These are phyloP conservation scores for Nylanderia fulva DNA, from an alignment of 1,140 invertebrate genomes.

Conservation along the genomic window DNA sequence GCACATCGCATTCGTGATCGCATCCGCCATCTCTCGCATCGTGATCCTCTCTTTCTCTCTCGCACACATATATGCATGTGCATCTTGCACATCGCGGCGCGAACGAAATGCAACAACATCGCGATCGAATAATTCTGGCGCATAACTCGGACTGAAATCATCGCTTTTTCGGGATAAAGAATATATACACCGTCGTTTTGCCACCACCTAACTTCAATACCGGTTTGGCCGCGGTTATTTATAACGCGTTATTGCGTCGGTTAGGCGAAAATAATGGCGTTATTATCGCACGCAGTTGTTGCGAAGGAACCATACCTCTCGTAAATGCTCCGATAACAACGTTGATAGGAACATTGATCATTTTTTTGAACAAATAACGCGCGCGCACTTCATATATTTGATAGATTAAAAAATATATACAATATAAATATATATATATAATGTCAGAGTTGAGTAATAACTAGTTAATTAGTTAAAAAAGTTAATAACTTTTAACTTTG, in stretches of 20 bases:
- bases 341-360: background rate
- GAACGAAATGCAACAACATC: conserved; percentile 35
- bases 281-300: conserved; percentile 1
- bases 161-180: conserved; percentile 37
- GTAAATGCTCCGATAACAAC: background rate
- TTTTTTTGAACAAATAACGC: too few relatives aligned
- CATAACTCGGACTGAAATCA: conserved; percentile 18
- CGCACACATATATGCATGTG: background rate
- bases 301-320: background rate
- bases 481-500: too few relatives aligned
- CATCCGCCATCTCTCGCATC: conserved; percentile 78
- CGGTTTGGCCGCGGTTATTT: conserved; percentile 47
- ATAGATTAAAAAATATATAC: background rate
- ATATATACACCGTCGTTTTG: background rate
- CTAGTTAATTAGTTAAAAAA: too few relatives aligned
- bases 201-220: conserved; percentile 13
- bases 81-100: background rate
- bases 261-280: conserved; percentile 40
- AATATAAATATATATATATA: too few relatives aligned
- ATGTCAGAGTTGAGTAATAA: too few relatives aligned
- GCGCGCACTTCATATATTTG: background rate
- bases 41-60: conserved; percentile 15
- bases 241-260: conserved; percentile 25
- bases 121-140: background rate
- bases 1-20: conserved; percentile 80